A percentile compares a stretch with the other conserved stretches of the same genome.
phyloP scores from a whole-genome alignment of 1,140 invertebrate genomes.

The Nylanderia fulva region DNA sequence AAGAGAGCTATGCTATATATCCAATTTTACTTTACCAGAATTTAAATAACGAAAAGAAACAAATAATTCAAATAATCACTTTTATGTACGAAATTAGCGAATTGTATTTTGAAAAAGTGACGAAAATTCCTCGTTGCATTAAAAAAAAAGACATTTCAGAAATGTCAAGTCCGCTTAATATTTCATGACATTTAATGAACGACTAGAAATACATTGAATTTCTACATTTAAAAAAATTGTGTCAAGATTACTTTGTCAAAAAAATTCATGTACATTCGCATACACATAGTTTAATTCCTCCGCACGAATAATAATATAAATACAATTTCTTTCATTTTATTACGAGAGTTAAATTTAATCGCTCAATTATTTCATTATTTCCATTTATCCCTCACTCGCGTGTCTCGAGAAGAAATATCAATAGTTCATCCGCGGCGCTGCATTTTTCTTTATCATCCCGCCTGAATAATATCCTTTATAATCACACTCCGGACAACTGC shows the following conservation, averaged over 20 bases:
- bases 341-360: neutral
- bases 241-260: neutral
- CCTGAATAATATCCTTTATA: neutral
- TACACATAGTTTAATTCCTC: neutral
- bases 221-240: neutral
- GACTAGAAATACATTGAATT: neutral
- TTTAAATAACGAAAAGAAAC: neutral
- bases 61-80: neutral
- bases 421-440: neutral
- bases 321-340: neutral
- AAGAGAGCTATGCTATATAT: neutral
- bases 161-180: conserved; percentile 3
- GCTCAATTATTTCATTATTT: neutral
- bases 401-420: neutral
- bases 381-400: too few relatives aligned
- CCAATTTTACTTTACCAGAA: neutral
- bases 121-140: neutral
- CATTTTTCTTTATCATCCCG: neutral
- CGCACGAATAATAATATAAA: neutral
- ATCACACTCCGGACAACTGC: conserved; percentile 9
- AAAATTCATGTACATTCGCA: neutral
- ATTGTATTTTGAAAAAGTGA: neutral
- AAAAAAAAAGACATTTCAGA: neutral
- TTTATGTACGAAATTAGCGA: neutral
- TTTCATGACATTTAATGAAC: neutral